Conservation (phyloP, 2,797 vertebrate species). For the Denticeps clupeoides region DNA sequence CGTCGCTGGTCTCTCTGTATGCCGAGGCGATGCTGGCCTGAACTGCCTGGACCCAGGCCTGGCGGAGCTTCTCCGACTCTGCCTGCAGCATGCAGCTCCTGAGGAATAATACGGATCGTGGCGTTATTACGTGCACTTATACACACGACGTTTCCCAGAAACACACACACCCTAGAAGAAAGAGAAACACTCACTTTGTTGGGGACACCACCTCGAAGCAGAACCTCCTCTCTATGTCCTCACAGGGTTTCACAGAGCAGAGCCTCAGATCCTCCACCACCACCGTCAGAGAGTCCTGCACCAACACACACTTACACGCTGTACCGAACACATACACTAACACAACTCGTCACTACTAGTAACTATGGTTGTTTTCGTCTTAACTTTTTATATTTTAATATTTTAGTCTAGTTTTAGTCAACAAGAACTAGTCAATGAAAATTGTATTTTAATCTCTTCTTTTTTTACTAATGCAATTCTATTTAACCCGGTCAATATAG, state of each 20-base stretch:
- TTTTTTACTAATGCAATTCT: too few species aligned
- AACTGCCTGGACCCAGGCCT: constrained; percentile 92
- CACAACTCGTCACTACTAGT: too few species aligned
- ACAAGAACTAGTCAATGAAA: too few species aligned
- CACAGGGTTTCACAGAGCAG: constrained; percentile 89
- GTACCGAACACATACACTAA: not conserved
- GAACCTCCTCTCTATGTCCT: constrained; percentile 92
- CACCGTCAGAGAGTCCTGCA: constrained; percentile 82
- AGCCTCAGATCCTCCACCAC: constrained; percentile 91
- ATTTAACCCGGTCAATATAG: too few species aligned
- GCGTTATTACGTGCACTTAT: not conserved
- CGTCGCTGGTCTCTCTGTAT: constrained; percentile 84
- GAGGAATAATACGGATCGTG: too few species aligned
- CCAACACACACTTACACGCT: not conserved
- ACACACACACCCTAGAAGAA: not conserved
- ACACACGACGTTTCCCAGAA: not conserved
- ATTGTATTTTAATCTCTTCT: too few species aligned
- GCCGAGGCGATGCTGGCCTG: constrained; percentile 95
- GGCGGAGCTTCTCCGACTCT: constrained; percentile 88
- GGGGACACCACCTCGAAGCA: constrained; percentile 97
- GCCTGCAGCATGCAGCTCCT: constrained; percentile 98
- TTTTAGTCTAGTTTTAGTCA: too few species aligned
- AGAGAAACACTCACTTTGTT: constrained; percentile 69
- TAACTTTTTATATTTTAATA: too few species aligned
- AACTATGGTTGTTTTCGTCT: too few species aligned